Conservation (phyloP, 2,113 vertebrate species). For the Paraplagusia blochii region DNA sequence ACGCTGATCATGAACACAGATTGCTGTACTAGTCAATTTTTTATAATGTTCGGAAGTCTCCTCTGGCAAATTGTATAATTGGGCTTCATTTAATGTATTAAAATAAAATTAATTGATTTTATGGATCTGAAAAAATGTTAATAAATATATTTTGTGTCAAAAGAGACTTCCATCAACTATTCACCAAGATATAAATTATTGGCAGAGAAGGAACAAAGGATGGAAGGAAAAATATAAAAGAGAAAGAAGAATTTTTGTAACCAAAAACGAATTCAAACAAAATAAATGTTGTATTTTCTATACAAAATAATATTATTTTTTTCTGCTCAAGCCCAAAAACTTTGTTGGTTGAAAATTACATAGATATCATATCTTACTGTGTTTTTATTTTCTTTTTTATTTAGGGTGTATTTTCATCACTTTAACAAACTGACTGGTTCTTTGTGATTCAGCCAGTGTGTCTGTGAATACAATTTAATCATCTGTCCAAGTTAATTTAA, state of each 20-base stretch:
- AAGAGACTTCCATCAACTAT: no score
- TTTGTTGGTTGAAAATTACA: no score
- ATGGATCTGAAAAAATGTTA: background rate
- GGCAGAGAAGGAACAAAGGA: no score
- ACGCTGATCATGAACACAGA: slow-evolving; percentile 24
- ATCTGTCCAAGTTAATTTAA: background rate
- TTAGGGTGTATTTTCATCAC: no score
- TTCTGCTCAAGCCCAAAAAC: no score
- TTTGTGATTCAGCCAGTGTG: slow-evolving; percentile 86
- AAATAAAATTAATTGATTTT: background rate
- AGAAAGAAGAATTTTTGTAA: no score
- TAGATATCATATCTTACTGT: background rate
- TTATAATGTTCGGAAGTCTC: background rate
- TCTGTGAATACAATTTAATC: slow-evolving; percentile 78
- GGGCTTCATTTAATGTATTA: background rate
- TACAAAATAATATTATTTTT: no score
- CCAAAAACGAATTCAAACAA: no score
- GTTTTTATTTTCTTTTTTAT: background rate
- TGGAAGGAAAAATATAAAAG: no score
- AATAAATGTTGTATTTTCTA: no score
- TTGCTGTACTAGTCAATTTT: slow-evolving; percentile 1
- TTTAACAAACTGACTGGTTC: slow-evolving; percentile 77
- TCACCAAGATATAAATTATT: no score
- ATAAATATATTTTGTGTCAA: background rate
- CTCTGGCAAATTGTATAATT: background rate